A percentile compares a stretch with the other conserved stretches of the same genome.
phyloP scores from a whole-genome alignment of 2,888 invertebrate species.

The Oscheius sp. region DNA sequence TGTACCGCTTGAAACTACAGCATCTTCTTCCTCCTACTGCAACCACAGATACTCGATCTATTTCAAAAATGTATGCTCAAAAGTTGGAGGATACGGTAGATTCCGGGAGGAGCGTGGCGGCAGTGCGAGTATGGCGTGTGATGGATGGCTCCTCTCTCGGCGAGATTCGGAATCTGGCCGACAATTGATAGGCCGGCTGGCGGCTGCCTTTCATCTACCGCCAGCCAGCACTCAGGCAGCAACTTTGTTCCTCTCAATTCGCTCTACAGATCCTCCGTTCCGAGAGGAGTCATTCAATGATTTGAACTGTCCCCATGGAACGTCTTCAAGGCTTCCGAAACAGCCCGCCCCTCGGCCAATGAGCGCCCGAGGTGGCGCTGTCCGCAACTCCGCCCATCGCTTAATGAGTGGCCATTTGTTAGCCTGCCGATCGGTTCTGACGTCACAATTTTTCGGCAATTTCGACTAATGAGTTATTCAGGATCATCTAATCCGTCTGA shows the following conservation, averaged over 20 bases:
- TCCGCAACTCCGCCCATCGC: conserved; percentile 31
- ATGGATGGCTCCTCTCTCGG: conserved; percentile 37
- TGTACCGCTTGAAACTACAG: too few relatives aligned
- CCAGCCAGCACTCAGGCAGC: conserved; percentile 6
- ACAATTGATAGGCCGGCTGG: conserved; percentile 40
- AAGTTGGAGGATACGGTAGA: conserved; percentile 25
- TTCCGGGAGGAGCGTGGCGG: conserved; percentile 30
- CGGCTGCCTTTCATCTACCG: conserved; percentile 40
- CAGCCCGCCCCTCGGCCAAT: conserved; percentile 24
- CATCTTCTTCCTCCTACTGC: too few relatives aligned
- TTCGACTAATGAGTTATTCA: conserved; percentile 2
- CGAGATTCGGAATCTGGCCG: conserved; percentile 35
- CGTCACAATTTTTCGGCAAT: conserved; percentile 26
- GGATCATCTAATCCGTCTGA: neutral
- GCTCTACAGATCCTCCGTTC: neutral
- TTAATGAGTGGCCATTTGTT: conserved; percentile 37
- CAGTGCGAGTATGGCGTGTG: conserved; percentile 37
- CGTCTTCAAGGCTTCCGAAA: neutral
- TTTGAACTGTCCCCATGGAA: neutral
- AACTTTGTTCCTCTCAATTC: conserved; percentile 1
- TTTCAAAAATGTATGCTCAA: neutral
- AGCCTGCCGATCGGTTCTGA: conserved; percentile 27
- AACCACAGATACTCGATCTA: neutral
- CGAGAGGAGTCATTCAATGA: neutral
- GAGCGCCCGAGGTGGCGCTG: conserved; percentile 13